A percentile compares a stretch with the other conserved stretches of the same genome.
These are phyloP conservation scores for Agelas oroides DNA, from an alignment of 37 sponge, comb jelly and placozoan genomes.

Conservation along the genomic window DNA sequence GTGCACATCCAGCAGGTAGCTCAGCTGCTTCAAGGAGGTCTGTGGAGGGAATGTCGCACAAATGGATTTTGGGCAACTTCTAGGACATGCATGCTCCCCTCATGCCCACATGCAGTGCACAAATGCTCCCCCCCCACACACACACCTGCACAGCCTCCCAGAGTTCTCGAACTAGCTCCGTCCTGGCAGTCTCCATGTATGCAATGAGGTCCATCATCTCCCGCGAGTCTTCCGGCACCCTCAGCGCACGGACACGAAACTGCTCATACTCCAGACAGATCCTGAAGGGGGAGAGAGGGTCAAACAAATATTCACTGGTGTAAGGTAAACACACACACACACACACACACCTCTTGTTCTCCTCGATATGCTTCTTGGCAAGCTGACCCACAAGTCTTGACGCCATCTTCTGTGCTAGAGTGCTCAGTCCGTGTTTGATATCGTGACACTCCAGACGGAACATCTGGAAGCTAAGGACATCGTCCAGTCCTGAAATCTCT, in stretches of 20 bases:
- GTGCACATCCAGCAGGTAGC: slow-evolving; percentile 84
- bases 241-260: slow-evolving; percentile 74
- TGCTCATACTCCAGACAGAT: slow-evolving; percentile 86
- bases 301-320: no score
- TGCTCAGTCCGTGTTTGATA: slow-evolving; percentile 75
- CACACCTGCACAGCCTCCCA: slow-evolving; percentile 55
- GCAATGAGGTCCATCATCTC: slow-evolving; percentile 92
- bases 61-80: neutral
- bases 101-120: no score
- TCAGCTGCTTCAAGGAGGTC: slow-evolving; percentile 75
- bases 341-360: slow-evolving; percentile 71
- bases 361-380: slow-evolving; percentile 61
- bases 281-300: slow-evolving; percentile 36
- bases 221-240: slow-evolving; percentile 83
- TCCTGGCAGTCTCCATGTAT: slow-evolving; percentile 80
- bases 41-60: neutral
- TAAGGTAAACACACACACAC: no score
- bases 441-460: slow-evolving; percentile 84
- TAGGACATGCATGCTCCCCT: no score
- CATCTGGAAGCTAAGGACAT: slow-evolving; percentile 76
- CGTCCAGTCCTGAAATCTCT: slow-evolving; percentile 71
- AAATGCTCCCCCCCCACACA: neutral
- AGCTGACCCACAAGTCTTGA: slow-evolving; percentile 52
- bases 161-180: slow-evolving; percentile 64
- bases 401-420: slow-evolving; percentile 32